A percentile compares a stretch with the other conserved stretches of the same genome.
phyloP scores from a whole-genome alignment of 2,797 vertebrate species.

The Valencia hispanica region DNA sequence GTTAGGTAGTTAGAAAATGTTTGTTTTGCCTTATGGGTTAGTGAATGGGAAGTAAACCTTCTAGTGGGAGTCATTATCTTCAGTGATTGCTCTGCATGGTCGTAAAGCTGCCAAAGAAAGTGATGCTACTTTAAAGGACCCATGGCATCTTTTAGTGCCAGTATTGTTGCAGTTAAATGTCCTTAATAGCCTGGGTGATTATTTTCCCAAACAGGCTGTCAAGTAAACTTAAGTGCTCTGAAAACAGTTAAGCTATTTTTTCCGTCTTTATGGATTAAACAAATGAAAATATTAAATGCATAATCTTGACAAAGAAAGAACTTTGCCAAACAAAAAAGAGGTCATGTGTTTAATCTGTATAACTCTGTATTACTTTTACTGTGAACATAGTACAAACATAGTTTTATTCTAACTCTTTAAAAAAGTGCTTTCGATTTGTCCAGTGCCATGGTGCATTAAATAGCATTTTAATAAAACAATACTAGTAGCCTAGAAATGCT shows the following conservation, averaged over 20 bases:
- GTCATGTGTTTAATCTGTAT: neutral
- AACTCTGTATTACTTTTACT: neutral
- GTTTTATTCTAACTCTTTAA: neutral
- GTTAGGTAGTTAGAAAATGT: neutral
- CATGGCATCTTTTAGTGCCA: neutral
- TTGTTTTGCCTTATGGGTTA: constrained; percentile 7
- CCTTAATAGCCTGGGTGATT: constrained; percentile 2
- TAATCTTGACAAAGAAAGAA: neutral
- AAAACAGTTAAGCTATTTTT: neutral
- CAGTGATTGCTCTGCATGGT: constrained; percentile 22
- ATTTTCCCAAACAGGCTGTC: constrained; percentile 6
- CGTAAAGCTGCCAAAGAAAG: constrained; percentile 15
- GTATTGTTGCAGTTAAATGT: constrained; percentile 20
- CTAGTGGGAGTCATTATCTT: constrained; percentile 24
- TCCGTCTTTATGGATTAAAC: constrained; percentile 12
- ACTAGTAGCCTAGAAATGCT: neutral
- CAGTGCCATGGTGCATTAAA: neutral
- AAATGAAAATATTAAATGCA: neutral
- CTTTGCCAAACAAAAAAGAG: neutral
- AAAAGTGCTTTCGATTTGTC: neutral
- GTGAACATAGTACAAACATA: neutral
- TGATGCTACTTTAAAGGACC: constrained; percentile 15
- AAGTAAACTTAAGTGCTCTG: constrained; percentile 13
- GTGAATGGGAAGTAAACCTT: constrained; percentile 14
- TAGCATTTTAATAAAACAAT: neutral